Evolutionary conservation across 53 echinoderm and acorn worm genomes (phyloP).

Genomic region (Zoroaster sp.): DNA sequence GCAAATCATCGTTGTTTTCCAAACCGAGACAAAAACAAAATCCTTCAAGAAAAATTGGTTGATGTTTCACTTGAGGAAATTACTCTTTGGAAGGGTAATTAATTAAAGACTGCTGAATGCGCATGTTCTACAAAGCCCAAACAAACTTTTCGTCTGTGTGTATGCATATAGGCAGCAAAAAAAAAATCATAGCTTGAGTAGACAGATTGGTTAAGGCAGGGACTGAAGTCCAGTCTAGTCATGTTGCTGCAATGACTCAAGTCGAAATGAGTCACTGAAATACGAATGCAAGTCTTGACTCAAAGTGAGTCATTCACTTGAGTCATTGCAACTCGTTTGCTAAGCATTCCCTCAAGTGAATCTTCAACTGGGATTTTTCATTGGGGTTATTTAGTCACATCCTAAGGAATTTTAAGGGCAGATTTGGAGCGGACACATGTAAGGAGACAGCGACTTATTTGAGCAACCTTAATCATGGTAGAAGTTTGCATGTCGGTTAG

Average conservation of each 20-base stretch:
- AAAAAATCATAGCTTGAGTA: too few relatives aligned
- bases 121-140: too few relatives aligned
- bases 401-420: not conserved
- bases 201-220: too few relatives aligned
- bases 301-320: too few relatives aligned
- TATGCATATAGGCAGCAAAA: too few relatives aligned
- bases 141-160: too few relatives aligned
- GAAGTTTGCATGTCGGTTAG: constrained; percentile 99
- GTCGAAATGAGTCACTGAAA: too few relatives aligned
- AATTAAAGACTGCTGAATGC: not conserved
- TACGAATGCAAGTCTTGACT: too few relatives aligned
- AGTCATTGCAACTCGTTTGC: too few relatives aligned
- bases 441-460: constrained; percentile 61
- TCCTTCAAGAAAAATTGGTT: not conserved
- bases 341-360: constrained; percentile 4
- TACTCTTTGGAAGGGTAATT: not conserved
- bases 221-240: too few relatives aligned
- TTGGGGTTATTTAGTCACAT: not conserved
- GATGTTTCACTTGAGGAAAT: constrained; percentile 1
- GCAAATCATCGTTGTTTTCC: not conserved
- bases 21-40: not conserved
- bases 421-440: constrained; percentile 53
- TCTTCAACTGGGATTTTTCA: not conserved
- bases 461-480: constrained; percentile 97
- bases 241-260: too few relatives aligned